A percentile compares a stretch with the other conserved stretches of the same genome.
Evolutionary conservation across 2,113 vertebrate species (phyloP).

Genomic region (Boleophthalmus pectinirostris): DNA sequence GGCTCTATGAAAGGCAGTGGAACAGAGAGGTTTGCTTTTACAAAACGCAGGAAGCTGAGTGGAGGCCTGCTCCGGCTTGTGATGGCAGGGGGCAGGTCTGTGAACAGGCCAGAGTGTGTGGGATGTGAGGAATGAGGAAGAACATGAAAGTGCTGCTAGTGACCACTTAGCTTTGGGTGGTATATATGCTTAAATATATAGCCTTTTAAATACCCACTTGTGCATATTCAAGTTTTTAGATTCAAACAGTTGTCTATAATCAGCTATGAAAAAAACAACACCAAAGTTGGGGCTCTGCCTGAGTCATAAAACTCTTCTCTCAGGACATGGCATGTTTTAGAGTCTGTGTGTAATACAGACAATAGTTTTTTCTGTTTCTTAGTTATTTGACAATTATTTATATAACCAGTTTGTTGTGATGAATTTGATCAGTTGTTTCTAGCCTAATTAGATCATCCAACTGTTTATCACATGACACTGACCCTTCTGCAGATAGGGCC

Average conservation of each 20-base stretch:
- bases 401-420: neutral
- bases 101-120: slow-evolving; percentile 43
- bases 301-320: neutral
- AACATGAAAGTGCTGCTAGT: slow-evolving; percentile 31
- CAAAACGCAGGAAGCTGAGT: slow-evolving; percentile 66
- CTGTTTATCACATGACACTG: neutral
- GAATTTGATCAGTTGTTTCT: neutral
- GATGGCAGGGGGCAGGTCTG: slow-evolving; percentile 54
- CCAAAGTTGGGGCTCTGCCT: neutral
- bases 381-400: neutral
- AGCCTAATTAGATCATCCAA: neutral
- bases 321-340: neutral
- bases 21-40: slow-evolving; percentile 50
- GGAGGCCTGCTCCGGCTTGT: slow-evolving; percentile 59
- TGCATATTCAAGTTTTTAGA: neutral
- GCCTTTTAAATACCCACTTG: neutral
- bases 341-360: neutral
- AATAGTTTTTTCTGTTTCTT: neutral
- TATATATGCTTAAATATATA: neutral
- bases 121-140: slow-evolving; percentile 59
- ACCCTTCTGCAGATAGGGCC: neutral
- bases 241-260: no score
- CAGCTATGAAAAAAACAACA: neutral
- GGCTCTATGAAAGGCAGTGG: slow-evolving; percentile 40
- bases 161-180: slow-evolving; percentile 26